phyloP scores from a whole-genome alignment of 2,113 vertebrate species.

The Amblyornis subalaris region DNA sequence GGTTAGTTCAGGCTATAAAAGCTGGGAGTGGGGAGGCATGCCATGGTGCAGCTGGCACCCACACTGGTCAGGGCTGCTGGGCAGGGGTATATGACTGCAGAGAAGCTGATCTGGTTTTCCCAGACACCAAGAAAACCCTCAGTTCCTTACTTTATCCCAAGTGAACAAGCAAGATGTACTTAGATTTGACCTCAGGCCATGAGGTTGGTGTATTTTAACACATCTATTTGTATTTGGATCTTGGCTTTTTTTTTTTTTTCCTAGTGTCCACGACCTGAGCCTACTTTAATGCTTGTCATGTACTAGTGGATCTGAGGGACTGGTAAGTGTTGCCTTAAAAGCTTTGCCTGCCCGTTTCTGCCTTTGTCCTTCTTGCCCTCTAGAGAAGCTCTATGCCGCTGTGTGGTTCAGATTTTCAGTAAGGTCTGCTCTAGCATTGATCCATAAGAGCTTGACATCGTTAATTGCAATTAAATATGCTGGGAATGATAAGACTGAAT shows the following conservation, averaged over 20 bases:
- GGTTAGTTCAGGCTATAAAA: not conserved
- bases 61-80: accelerated
- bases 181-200: not conserved
- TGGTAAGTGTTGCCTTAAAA: slow-evolving; percentile 12
- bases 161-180: not conserved
- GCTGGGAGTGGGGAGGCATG: not conserved
- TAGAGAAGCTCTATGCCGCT: not conserved
- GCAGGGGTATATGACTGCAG: not conserved
- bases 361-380: not conserved
- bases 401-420: not conserved
- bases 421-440: slow-evolving; percentile 7
- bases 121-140: not conserved
- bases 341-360: not conserved
- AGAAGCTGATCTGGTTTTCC: not conserved
- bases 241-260: not conserved
- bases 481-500: not conserved
- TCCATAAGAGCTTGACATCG: not conserved
- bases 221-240: not conserved
- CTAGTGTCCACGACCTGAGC: not conserved
- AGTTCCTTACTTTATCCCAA: not conserved
- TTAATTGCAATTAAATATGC: slow-evolving; percentile 29
- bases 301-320: not conserved
- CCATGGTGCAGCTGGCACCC: accelerated
- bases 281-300: not conserved
- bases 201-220: not conserved